Conservation (phyloP, 2,888 invertebrate genomes). For the Chromoteleia sp. region DNA sequence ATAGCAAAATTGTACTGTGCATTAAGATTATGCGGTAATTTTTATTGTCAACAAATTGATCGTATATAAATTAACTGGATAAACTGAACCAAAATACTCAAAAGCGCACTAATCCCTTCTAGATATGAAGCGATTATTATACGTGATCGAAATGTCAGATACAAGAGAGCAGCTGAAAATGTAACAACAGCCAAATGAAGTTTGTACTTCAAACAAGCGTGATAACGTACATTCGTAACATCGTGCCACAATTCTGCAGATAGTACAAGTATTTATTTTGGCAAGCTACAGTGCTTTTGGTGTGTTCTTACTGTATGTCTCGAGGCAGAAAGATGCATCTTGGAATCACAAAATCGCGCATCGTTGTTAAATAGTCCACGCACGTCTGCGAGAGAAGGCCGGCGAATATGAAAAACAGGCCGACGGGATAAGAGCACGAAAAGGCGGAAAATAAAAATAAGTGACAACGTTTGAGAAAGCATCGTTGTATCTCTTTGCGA, state of each 20-base stretch:
- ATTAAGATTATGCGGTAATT: not conserved
- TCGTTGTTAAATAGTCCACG: slow-evolving; percentile 73
- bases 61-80: slow-evolving; percentile 26
- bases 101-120: slow-evolving; percentile 33
- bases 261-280: slow-evolving; percentile 72
- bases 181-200: slow-evolving; percentile 63
- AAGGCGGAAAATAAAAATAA: slow-evolving; percentile 68
- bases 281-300: slow-evolving; percentile 62
- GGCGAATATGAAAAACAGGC: slow-evolving; percentile 72
- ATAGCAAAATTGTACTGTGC: no score
- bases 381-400: slow-evolving; percentile 74
- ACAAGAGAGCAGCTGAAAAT: slow-evolving; percentile 49
- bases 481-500: slow-evolving; percentile 62
- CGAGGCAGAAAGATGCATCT: slow-evolving; percentile 71
- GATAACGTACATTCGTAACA: slow-evolving; percentile 69
- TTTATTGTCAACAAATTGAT: slow-evolving; percentile 14
- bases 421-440: slow-evolving; percentile 68
- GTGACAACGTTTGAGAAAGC: slow-evolving; percentile 62
- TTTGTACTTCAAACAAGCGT: slow-evolving; percentile 68
- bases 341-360: slow-evolving; percentile 70
- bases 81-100: not conserved
- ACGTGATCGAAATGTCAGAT: slow-evolving; percentile 63
- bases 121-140: slow-evolving; percentile 56
- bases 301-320: slow-evolving; percentile 68
- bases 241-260: slow-evolving; percentile 66